Base-by-base conservation (phyloP, 2,113 vertebrate species). In the Ictidomys tridecemlineatus region DNA sequence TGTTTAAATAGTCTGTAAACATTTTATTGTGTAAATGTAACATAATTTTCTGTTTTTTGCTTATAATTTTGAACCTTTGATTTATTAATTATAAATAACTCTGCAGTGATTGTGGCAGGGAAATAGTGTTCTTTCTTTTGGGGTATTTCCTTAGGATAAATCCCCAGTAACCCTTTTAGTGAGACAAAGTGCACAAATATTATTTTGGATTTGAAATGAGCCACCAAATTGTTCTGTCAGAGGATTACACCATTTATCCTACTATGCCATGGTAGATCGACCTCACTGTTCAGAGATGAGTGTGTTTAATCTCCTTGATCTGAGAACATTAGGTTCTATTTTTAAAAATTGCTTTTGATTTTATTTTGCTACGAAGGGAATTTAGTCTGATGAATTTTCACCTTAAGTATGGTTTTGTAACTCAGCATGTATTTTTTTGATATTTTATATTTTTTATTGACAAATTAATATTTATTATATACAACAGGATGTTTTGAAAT, bases 201-300 rank as follows among this genome's bases (percentile, higher is more conserved):
- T 32, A 45, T 53, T 39, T 17, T 79, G 94, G 73, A n/a, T 37
- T 69, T 88, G n/a, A 65, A 82, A 48, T 4, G 5, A 56, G 30
- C 14, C 18, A 14, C 22, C 22, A 30, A 37, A 17, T 69, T 30
- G 24, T 84, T 65, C n/a, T 42, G n/a, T 14, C 30, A 13, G 26
- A 16, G 45, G 69, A n/a, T 42, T 10, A 28, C 7, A 14, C 2
- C 8, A 7, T 56, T 83, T 4, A 28, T 82, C 85, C 42, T 4
- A 13, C 69, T 0, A 3, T 16, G 6, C 37, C 51, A 2, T 4
- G 0, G 32, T 18, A 17, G 24, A 1, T 45, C 12, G 4, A 24
- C 45, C 37, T 56, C 32, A 42, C 53, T 42, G 34, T 72, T 77
- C 39, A 45, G 6, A 5, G 0, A 22, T 7, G 28, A 70, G 12